Base-by-base conservation (phyloP, 2,113 vertebrate genomes). In the Nesoenas mayeri region DNA sequence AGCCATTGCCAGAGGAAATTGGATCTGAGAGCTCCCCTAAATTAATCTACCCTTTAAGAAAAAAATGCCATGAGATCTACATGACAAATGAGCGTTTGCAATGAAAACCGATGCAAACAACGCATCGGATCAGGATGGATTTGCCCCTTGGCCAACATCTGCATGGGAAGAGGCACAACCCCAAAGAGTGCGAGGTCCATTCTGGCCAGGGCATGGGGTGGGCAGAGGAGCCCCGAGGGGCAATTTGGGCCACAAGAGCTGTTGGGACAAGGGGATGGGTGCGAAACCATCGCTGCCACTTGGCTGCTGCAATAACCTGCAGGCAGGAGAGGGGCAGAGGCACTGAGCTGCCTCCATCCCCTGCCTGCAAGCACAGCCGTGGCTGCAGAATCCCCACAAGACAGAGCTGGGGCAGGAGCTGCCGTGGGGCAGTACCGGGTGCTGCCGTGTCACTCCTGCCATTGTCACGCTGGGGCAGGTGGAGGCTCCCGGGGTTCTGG, bases 1-100 rank as follows among this genome's bases (percentile, higher is more conserved):
- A 97, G 90, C 90, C 86, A 7, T 42, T 14, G 94, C 96, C 91
- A 29, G 69, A 87, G 94, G 91, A 94, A 93, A 96, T 31, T 36
- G 92, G 91, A 90, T 80, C 93, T 57, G 87, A 50, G 92, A 82
- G 95, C 85, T 36, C 81, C 93, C 93, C 89, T 67, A 62, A 96
- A 96, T 96, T 88, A 94, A 95, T 91, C 94, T 93, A 78, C 61
- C 78, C 90, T 48, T 44, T 26, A 51, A 47, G 44, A 47, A 21
- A 88, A 85, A 81, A 79, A 85, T 47, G 86, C 84, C 81, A 12
- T 54, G 94, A 66, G 74, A 81, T 60, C 86, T 94, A 85, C 91
- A 21, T 77, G 95, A 86, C 16, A 60, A 95, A 95, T 56, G 95
- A 93, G 85, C 16, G 15, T 31, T 89, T 19, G 70, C 47, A n/a